Conservation (phyloP, 2,888 invertebrate species). For the Pollenia griseotomentosa region DNA sequence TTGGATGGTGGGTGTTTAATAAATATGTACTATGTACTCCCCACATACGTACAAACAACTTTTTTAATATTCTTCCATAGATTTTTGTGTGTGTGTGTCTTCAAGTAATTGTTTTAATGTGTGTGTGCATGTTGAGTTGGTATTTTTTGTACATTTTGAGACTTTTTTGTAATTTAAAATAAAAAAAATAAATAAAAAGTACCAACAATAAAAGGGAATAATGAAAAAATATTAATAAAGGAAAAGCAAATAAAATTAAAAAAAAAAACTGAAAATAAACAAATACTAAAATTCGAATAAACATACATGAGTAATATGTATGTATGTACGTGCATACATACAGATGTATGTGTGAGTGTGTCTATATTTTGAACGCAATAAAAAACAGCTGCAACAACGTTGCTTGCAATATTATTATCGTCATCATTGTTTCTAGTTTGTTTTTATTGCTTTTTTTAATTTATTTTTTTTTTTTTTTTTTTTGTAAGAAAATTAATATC, state of each 20-base stretch:
- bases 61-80: not conserved
- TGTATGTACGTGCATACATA: not conserved
- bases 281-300: conserved; percentile 44
- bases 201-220: conserved; percentile 68
- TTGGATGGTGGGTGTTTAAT: conserved; percentile 79
- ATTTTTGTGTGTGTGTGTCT: not conserved
- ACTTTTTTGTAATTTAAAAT: conserved; percentile 58
- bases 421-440: conserved; percentile 56
- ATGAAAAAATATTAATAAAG: conserved; percentile 64
- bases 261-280: conserved; percentile 55
- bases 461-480: not conserved
- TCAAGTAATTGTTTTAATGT: conserved; percentile 21
- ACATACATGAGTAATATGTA: conserved; percentile 3
- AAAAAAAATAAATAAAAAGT: conserved; percentile 75
- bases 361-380: not conserved
- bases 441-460: conserved; percentile 10
- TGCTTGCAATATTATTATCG: conserved; percentile 48
- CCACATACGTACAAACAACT: conserved; percentile 27
- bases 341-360: conserved; percentile 18
- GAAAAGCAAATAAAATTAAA: conserved; percentile 73
- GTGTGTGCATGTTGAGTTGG: conserved; percentile 36
- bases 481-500: conserved; percentile 55
- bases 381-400: conserved; percentile 66
- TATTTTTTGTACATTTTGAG: conserved; percentile 38
- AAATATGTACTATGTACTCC: too few relatives aligned